A percentile compares a stretch with the other conserved stretches of the same genome.
phyloP scores from a whole-genome alignment of 1,140 invertebrate genomes.

The Planococcus citri region DNA sequence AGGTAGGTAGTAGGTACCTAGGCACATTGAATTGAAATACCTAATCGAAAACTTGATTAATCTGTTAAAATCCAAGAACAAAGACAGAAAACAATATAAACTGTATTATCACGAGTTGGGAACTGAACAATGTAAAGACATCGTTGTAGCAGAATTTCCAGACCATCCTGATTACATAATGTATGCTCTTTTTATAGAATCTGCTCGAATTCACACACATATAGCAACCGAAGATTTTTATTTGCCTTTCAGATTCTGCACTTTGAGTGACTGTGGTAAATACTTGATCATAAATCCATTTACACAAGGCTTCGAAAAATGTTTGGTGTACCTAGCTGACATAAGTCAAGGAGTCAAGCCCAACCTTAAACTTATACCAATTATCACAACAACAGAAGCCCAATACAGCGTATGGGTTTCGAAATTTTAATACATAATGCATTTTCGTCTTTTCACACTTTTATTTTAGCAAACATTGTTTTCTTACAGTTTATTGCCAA shows the following conservation, averaged over 20 bases:
- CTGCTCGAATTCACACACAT: too few species aligned
- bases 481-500: slow-evolving; percentile 80
- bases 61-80: slow-evolving; percentile 74
- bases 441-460: too few species aligned
- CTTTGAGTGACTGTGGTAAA: slow-evolving; percentile 81
- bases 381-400: slow-evolving; percentile 82
- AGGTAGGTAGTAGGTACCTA: too few species aligned
- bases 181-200: too few species aligned
- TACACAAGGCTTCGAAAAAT: slow-evolving; percentile 76
- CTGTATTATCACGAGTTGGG: slow-evolving; percentile 84
- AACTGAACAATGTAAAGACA: slow-evolving; percentile 75
- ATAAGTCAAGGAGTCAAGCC: slow-evolving; percentile 48
- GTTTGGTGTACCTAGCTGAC: slow-evolving; percentile 71
- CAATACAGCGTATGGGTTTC: slow-evolving; percentile 76
- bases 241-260: slow-evolving; percentile 46
- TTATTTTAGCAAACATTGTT: neutral
- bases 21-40: slow-evolving; percentile 31
- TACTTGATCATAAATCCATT: slow-evolving; percentile 67
- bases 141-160: slow-evolving; percentile 79
- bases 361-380: slow-evolving; percentile 51
- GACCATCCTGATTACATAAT: slow-evolving; percentile 57
- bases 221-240: too few species aligned
- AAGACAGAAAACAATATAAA: slow-evolving; percentile 77
- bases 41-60: slow-evolving; percentile 47
- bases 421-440: too few species aligned